These are phyloP conservation scores for Amphiprion percula DNA, from an alignment of 2,113 vertebrate genomes.

Conservation along the genomic window DNA sequence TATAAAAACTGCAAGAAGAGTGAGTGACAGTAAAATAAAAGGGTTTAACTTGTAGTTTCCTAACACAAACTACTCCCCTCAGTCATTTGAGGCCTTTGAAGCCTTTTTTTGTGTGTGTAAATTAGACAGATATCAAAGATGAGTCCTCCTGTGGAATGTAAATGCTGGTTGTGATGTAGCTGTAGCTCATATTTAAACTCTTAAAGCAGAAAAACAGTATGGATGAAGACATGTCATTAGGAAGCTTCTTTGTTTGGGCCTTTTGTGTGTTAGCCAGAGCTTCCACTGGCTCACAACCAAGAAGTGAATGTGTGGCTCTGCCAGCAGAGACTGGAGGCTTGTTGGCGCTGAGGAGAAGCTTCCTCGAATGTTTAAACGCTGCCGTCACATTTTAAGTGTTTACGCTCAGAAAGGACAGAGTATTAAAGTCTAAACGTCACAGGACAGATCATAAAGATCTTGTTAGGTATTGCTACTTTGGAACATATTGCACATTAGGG, in stretches of 20 bases:
- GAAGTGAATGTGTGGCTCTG: constrained; percentile 19
- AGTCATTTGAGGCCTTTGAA: neutral
- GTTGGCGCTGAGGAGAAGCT: constrained; percentile 24
- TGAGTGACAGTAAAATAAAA: neutral
- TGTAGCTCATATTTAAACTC: neutral
- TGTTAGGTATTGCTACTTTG: neutral
- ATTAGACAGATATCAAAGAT: constrained; percentile 7
- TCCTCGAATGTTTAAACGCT: constrained; percentile 6
- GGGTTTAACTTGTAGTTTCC: neutral
- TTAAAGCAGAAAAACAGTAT: neutral
- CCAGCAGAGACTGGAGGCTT: constrained; percentile 27
- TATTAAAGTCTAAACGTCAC: neutral
- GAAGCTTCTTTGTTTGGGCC: constrained; percentile 40
- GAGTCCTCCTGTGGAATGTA: constrained; percentile 7
- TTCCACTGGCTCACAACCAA: constrained; percentile 30
- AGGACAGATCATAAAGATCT: neutral
- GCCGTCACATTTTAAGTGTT: neutral
- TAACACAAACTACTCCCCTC: too few species aligned
- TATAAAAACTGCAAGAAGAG: neutral
- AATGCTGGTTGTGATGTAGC: neutral
- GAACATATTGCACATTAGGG: neutral
- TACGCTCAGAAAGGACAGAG: neutral
- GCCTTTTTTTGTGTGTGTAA: neutral
- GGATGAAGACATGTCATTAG: constrained; percentile 12
- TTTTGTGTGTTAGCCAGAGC: constrained; percentile 43